Conservation (phyloP, 2,113 vertebrate species). For the Pithys albifrons region DNA sequence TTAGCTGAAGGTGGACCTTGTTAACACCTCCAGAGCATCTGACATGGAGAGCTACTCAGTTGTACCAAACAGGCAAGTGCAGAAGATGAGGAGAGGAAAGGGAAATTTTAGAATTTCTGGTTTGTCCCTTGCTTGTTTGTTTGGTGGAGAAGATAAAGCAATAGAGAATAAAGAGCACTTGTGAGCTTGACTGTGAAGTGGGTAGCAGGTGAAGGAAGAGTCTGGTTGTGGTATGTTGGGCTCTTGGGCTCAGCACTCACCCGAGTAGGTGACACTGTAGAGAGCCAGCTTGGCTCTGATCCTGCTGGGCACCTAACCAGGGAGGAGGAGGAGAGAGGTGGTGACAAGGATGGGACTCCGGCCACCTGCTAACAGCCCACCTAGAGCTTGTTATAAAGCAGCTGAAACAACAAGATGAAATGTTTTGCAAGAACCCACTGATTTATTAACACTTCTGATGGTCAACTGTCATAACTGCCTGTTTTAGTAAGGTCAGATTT, state of each 20-base stretch:
- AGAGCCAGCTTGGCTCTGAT: not conserved
- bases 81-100: not conserved
- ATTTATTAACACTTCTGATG: not conserved
- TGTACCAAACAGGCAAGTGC: not conserved
- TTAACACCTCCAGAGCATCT: not conserved
- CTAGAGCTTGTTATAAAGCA: not conserved
- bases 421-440: constrained; percentile 11
- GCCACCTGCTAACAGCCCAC: not conserved
- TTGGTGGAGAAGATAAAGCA: not conserved
- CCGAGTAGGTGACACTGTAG: not conserved
- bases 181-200: not conserved
- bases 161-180: not conserved
- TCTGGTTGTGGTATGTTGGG: not conserved
- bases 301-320: fast-evolving
- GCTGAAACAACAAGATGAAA: not conserved
- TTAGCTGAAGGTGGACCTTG: not conserved
- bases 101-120: not conserved
- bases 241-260: not conserved
- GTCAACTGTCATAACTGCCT: not conserved
- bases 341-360: not conserved
- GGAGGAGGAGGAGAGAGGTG: not conserved
- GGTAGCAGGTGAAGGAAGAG: not conserved
- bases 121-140: not conserved
- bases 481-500: not conserved
- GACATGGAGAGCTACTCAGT: not conserved